Percentiles rank a stretch among this genome's conserved stretches.
Evolutionary conservation across 2,797 vertebrate species (phyloP).

Genomic region (Ctenochaetus hawaiiensis): DNA sequence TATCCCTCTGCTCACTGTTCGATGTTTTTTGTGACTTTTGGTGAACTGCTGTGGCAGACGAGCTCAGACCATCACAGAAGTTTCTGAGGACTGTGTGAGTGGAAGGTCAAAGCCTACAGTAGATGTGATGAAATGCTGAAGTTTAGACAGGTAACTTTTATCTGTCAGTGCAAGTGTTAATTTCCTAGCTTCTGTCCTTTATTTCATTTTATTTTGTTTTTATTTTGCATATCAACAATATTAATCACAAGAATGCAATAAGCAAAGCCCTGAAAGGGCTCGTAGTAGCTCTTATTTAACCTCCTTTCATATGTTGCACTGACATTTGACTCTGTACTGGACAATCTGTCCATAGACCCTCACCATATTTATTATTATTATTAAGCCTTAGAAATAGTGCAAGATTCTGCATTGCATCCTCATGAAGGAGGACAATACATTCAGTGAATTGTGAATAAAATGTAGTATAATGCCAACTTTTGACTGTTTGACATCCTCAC

Average conservation of each 20-base stretch:
- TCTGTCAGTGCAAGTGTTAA: slow-evolving; percentile 77
- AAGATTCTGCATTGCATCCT: slow-evolving; percentile 71
- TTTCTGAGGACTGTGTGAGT: slow-evolving; percentile 85
- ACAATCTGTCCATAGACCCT: slow-evolving; percentile 82
- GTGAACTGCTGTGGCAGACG: slow-evolving; percentile 88
- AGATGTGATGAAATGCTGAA: slow-evolving; percentile 78
- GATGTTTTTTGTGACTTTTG: slow-evolving; percentile 89
- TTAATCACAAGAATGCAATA: slow-evolving; percentile 85
- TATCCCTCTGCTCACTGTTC: slow-evolving; percentile 86
- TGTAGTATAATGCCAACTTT: slow-evolving; percentile 69
- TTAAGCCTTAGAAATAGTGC: slow-evolving; percentile 80
- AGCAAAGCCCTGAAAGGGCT: slow-evolving; percentile 82
- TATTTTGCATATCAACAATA: slow-evolving; percentile 81
- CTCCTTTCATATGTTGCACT: slow-evolving; percentile 82
- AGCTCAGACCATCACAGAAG: slow-evolving; percentile 85
- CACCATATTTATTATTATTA: slow-evolving; percentile 79
- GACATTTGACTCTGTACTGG: slow-evolving; percentile 82
- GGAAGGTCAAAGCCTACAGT: slow-evolving; percentile 77
- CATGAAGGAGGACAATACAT: slow-evolving; percentile 71
- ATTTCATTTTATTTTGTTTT: slow-evolving; percentile 53
- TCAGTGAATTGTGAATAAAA: slow-evolving; percentile 69
- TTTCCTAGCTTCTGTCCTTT: slow-evolving; percentile 67
- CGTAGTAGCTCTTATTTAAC: slow-evolving; percentile 82
- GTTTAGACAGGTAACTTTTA: slow-evolving; percentile 71
- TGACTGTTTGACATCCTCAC: slow-evolving; percentile 71